A percentile compares a stretch with the other conserved stretches of the same genome.
Evolutionary conservation across 2,888 invertebrate species (phyloP).

Genomic region (Dynastes maya): DNA sequence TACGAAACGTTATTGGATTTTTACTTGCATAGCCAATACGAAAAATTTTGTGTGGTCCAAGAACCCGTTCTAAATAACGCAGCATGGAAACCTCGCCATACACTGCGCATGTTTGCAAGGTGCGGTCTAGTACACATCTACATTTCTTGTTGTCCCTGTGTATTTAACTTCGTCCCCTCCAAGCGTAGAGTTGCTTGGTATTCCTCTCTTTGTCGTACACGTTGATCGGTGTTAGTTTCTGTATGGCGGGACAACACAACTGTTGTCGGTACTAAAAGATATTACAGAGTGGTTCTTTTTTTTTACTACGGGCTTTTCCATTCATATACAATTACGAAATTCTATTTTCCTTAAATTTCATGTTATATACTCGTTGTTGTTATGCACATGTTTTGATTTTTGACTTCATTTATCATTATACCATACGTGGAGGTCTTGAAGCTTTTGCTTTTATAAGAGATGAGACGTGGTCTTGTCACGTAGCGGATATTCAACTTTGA

Average conservation of each 20-base stretch:
- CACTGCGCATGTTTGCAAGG: slow-evolving; percentile 48
- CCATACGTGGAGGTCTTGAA: no score
- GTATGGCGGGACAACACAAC: slow-evolving; percentile 48
- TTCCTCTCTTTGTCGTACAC: slow-evolving; percentile 46
- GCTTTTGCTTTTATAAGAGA: no score
- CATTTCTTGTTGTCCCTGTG: slow-evolving; percentile 49
- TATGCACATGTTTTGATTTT: not conserved
- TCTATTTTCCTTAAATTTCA: not conserved
- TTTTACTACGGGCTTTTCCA: slow-evolving; percentile 6
- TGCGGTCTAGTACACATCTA: slow-evolving; percentile 48
- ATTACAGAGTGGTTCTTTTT: slow-evolving; percentile 23
- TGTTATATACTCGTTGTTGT: not conserved
- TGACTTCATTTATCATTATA: no score
- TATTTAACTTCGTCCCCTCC: slow-evolving; percentile 53
- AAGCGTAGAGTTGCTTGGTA: slow-evolving; percentile 48
- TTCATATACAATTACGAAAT: not conserved
- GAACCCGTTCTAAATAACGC: slow-evolving; percentile 9
- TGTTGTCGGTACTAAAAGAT: slow-evolving; percentile 30
- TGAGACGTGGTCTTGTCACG: not conserved
- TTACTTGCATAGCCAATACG: not conserved
- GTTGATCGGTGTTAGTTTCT: slow-evolving; percentile 39
- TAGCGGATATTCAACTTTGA: not conserved
- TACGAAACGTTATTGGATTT: not conserved
- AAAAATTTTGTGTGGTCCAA: slow-evolving; percentile 17
- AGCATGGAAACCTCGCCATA: slow-evolving; percentile 22